Evolutionary conservation across 2,888 invertebrate species (phyloP).

Genomic region (Epirrhoe tristata): DNA sequence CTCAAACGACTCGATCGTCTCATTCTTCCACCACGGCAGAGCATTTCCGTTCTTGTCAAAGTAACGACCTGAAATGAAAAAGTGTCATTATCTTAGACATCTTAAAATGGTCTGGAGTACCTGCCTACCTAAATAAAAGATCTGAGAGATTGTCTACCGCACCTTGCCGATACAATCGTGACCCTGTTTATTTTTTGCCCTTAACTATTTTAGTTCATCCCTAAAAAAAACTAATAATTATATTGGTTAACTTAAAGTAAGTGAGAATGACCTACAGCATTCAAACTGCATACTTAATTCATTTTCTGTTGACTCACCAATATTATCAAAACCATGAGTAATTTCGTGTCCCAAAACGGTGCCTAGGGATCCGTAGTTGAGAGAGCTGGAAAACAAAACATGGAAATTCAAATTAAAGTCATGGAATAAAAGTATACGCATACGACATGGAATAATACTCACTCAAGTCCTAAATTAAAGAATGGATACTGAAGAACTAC

Average conservation of each 20-base stretch:
- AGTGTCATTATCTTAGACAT: too few relatives aligned
- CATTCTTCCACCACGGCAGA: conserved; percentile 95
- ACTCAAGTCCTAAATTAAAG: conserved; percentile 94
- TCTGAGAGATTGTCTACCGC: too few relatives aligned
- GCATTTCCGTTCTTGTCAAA: conserved; percentile 94
- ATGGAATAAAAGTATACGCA: background rate
- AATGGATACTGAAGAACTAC: conserved; percentile 94
- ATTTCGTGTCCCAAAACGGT: conserved; percentile 91
- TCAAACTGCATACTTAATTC: background rate
- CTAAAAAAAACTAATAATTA: too few relatives aligned
- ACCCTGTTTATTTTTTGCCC: too few relatives aligned
- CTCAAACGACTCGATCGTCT: conserved; percentile 90
- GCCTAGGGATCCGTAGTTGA: conserved; percentile 93
- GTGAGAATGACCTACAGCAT: background rate
- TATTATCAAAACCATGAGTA: conserved; percentile 86
- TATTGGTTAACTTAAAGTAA: too few relatives aligned
- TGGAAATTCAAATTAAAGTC: background rate
- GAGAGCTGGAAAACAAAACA: conserved; percentile 81
- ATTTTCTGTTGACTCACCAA: conserved; percentile 63
- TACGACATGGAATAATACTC: conserved; percentile 69
- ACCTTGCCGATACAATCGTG: too few relatives aligned
- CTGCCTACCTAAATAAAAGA: too few relatives aligned
- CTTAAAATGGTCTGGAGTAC: too few relatives aligned
- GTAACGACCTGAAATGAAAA: conserved; percentile 87
- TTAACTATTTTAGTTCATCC: too few relatives aligned